Evolutionary conservation across 1,140 invertebrate genomes (phyloP), one percentile per base, ranked within the genome.

Genomic region (Formica selysi): DNA sequence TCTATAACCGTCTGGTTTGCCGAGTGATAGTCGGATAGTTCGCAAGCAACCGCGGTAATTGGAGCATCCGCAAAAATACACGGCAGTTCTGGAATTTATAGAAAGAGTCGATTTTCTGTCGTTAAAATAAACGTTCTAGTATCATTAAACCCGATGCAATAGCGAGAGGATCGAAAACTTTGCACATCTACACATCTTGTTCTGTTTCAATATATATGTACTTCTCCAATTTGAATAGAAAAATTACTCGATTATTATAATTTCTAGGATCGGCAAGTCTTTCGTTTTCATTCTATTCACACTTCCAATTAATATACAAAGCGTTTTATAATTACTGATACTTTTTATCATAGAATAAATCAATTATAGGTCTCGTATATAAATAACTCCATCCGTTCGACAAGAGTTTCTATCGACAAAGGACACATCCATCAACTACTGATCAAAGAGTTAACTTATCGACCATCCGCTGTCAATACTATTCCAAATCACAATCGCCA

Each of bases 401-500:
- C 22, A 26, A 11, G 73, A 76, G 13, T 29, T 76, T 22, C n/a
- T 16, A 32, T 7, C 54, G 22, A 22, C 13, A 41, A 61, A 41
- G 16, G 48, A 8, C n/a, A 61, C 22, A 76, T 61, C 57, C n/a
- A 22, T 59, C 54, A n/a, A 59, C 48, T 61, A n/a, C n/a, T 7
- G 73, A 76, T 2, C 3, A 41, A 19, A 51, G 51, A 78, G 67
- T 51, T 29, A 54, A 32, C 26, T 61, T 65, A 54, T 41, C 38
- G 36, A 26, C 7, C 7, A 22, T 11, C 76, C n/a, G 62, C 29
- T n/a, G 29, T 67, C 76, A 22, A 19, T 26, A 11, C 11, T 6
- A 11, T 68, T 32, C 54, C 54, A 41, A 59, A 51, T 51, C 48
- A 61, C 26, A 73, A 83, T 74, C 29, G 13, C 54, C 38, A 73